Conservation (phyloP, 1,140 invertebrate species). For the Drosophila sproati region DNA sequence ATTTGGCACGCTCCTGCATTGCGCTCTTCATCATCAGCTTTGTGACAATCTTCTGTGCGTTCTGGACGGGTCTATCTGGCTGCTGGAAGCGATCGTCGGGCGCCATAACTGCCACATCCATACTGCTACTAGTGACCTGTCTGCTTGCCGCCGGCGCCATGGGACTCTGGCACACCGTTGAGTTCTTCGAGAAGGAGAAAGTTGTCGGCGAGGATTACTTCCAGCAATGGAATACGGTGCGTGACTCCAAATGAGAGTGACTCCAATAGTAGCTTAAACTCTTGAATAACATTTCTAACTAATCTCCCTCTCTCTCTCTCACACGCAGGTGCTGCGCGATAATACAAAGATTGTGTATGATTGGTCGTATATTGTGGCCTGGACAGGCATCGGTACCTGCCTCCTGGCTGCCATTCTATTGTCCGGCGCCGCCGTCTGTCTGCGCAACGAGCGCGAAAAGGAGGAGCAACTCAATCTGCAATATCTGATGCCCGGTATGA, state of each 20-base stretch:
- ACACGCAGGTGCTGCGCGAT: constrained; percentile 91
- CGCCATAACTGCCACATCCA: constrained; percentile 96
- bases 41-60: constrained; percentile 94
- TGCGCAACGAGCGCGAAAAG: constrained; percentile 95
- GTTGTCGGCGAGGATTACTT: constrained; percentile 95
- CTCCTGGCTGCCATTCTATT: constrained; percentile 95
- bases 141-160: constrained; percentile 95
- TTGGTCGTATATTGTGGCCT: constrained; percentile 97
- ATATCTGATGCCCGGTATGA: constrained; percentile 96
- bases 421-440: constrained; percentile 95
- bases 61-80: constrained; percentile 94
- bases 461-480: constrained; percentile 98
- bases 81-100: constrained; percentile 96
- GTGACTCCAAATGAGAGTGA: constrained; percentile 3
- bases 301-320: constrained; percentile 30
- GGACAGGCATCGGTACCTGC: constrained; percentile 96
- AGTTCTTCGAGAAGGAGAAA: constrained; percentile 97
- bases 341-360: constrained; percentile 95
- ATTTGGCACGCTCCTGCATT: constrained; percentile 95
- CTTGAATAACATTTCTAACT: too few relatives aligned
- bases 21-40: constrained; percentile 94
- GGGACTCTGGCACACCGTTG: constrained; percentile 97
- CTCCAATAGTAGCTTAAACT: background rate
- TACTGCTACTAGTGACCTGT: constrained; percentile 94
- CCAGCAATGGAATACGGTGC: constrained; percentile 95